Evolutionary conservation across 2,888 invertebrate genomes (phyloP).

Genomic region (Plemyria rubiginata): DNA sequence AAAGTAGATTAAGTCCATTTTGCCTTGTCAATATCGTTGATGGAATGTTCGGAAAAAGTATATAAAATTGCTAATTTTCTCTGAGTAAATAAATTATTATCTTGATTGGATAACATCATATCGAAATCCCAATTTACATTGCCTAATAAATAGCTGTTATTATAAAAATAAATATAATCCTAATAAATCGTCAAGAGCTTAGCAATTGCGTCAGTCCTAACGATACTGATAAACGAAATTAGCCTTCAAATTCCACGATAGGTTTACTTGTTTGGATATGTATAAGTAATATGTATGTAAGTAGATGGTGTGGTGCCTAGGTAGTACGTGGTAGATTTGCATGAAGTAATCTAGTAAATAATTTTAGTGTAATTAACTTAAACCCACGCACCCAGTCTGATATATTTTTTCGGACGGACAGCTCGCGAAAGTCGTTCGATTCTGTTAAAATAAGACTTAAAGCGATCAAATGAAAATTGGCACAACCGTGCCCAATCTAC

Average conservation of each 20-base stretch:
- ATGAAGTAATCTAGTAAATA: no score
- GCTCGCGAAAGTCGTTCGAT: no score
- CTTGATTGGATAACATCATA: neutral
- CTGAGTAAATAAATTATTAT: neutral
- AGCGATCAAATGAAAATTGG: no score
- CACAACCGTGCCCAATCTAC: no score
- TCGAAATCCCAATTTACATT: neutral
- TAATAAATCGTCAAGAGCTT: constrained; percentile 8
- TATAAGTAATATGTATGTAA: neutral
- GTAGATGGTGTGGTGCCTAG: neutral
- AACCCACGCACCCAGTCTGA: no score
- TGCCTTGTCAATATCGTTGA: constrained; percentile 32
- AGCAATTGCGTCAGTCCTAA: constrained; percentile 6
- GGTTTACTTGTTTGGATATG: neutral
- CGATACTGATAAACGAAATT: constrained; percentile 15
- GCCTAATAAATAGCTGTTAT: neutral
- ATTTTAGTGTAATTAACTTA: no score
- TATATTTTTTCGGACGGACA: no score
- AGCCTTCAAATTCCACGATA: constrained; percentile 8
- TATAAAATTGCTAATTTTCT: no score
- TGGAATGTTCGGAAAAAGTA: neutral
- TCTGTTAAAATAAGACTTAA: no score
- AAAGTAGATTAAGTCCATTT: constrained; percentile 44
- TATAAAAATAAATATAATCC: neutral
- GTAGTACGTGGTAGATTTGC: no score